phyloP scores from a whole-genome alignment of 2,797 vertebrate genomes.

The Malacoctenus gilli region DNA sequence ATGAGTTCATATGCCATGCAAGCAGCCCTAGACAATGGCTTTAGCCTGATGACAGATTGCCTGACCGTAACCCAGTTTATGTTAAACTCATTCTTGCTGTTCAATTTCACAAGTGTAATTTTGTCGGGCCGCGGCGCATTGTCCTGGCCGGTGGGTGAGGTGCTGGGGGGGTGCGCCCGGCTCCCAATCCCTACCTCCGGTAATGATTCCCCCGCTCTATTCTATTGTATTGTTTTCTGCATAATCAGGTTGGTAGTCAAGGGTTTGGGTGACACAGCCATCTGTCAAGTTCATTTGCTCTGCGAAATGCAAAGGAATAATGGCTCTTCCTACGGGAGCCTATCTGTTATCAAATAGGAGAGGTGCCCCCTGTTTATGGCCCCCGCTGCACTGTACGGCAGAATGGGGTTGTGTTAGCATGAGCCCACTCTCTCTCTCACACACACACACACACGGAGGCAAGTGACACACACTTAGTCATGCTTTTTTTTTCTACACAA shows the following conservation, averaged over 20 bases:
- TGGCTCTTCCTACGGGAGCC: slow-evolving; percentile 90
- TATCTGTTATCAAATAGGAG: slow-evolving; percentile 92
- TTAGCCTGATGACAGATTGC: slow-evolving; percentile 97
- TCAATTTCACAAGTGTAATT: slow-evolving; percentile 99
- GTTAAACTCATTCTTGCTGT: slow-evolving; percentile 99
- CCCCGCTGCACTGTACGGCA: slow-evolving; percentile 60
- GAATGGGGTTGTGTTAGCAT: slow-evolving; percentile 44
- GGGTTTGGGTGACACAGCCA: slow-evolving; percentile 99
- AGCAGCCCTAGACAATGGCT: slow-evolving; percentile 95
- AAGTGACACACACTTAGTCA: slow-evolving; percentile 8
- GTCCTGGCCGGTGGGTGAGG: slow-evolving; percentile 88
- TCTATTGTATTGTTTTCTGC: slow-evolving; percentile 99
- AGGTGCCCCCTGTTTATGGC: slow-evolving; percentile 77
- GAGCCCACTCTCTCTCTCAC: no score
- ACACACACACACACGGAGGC: slow-evolving; percentile 15
- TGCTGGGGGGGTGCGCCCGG: slow-evolving; percentile 61
- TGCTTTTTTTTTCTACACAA: slow-evolving; percentile 10
- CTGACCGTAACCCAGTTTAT: slow-evolving; percentile 99
- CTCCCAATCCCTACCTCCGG: slow-evolving; percentile 83
- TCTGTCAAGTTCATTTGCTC: slow-evolving; percentile 99
- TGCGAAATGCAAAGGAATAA: slow-evolving; percentile 97
- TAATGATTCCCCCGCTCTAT: slow-evolving; percentile 95
- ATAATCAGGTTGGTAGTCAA: slow-evolving; percentile 99
- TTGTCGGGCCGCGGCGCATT: slow-evolving; percentile 90
- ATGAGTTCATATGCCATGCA: slow-evolving; percentile 99